These are phyloP conservation scores for Ips nitidus DNA, from an alignment of 1,140 invertebrate species.

Conservation along the genomic window DNA sequence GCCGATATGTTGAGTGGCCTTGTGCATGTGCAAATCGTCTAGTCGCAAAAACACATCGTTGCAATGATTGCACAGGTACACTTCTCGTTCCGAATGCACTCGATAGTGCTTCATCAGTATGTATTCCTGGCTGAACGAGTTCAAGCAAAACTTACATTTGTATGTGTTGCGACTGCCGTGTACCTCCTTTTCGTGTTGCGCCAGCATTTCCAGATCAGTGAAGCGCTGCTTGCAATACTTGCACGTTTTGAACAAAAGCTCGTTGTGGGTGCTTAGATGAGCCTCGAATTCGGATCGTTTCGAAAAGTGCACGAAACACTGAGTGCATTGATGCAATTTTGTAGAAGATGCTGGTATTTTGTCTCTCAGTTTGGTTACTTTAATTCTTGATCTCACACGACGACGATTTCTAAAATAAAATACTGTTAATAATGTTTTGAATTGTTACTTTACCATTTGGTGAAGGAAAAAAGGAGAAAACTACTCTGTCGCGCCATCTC, in stretches of 20 bases:
- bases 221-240: neutral
- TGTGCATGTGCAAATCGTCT: neutral
- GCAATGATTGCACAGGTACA: conserved; percentile 3
- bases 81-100: neutral
- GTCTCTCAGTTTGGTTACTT: no score
- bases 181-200: neutral
- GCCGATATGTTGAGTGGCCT: neutral
- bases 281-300: no score
- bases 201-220: neutral
- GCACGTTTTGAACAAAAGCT: neutral
- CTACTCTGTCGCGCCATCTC: no score
- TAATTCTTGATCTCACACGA: no score
- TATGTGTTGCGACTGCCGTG: neutral
- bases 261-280: no score
- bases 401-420: no score
- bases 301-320: no score
- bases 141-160: conserved; percentile 8
- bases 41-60: neutral
- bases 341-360: no score
- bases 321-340: no score
- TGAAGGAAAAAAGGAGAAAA: no score
- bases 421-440: no score
- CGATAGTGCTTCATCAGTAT: conserved; percentile 4
- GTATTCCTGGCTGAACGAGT: neutral
- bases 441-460: no score